These are phyloP conservation scores for Mythimna loreyi DNA, from an alignment of 2,888 invertebrate genomes.

Conservation along the genomic window DNA sequence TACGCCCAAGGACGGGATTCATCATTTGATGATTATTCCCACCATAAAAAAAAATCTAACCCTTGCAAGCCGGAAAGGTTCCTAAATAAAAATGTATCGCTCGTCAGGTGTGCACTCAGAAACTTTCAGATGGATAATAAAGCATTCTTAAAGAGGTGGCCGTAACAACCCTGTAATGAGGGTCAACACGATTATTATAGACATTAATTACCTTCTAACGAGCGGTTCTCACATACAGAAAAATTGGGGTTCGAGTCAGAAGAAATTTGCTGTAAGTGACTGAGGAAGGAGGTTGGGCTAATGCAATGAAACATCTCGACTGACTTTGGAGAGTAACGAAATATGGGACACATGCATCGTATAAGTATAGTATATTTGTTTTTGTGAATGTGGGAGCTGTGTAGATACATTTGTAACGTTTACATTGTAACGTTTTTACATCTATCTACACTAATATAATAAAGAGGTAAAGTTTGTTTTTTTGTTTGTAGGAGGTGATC, in stretches of 20 bases:
- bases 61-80: slow-evolving; percentile 29
- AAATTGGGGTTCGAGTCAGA: slow-evolving; percentile 30
- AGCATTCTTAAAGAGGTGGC: slow-evolving; percentile 73
- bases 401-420: no score
- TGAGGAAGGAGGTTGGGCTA: not conserved
- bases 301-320: slow-evolving; percentile 12
- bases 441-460: no score
- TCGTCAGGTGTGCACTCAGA: slow-evolving; percentile 63
- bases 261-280: slow-evolving; percentile 22
- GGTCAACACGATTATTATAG: slow-evolving; percentile 76
- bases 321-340: not conserved
- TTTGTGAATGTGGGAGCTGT: not conserved
- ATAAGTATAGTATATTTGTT: not conserved
- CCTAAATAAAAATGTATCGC: slow-evolving; percentile 47
- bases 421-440: no score
- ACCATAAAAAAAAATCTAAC: no score
- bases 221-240: slow-evolving; percentile 51
- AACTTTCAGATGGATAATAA: slow-evolving; percentile 68
- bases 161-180: slow-evolving; percentile 73
- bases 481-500: no score
- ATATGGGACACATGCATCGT: not conserved
- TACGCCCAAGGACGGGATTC: no score
- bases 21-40: no score
- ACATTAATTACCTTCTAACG: slow-evolving; percentile 74
- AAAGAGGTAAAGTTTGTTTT: no score